Conservation (phyloP, 2,888 invertebrate genomes). For the Lasioglossum oenotherae region DNA sequence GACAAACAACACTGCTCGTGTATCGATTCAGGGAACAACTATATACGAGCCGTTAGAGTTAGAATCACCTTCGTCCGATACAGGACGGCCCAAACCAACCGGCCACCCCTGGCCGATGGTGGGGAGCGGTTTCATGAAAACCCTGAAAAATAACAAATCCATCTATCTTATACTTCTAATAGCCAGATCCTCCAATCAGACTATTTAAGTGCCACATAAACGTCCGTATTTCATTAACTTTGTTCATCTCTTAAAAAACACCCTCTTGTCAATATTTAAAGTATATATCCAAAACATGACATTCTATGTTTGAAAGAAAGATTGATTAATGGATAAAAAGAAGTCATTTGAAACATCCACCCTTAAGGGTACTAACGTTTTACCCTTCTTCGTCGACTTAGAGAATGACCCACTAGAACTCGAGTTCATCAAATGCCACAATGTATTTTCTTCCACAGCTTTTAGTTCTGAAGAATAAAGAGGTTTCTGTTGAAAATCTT, state of each 20-base stretch:
- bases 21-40: constrained; percentile 68
- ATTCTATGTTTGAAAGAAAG: not conserved
- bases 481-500: not conserved
- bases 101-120: not conserved
- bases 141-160: not conserved
- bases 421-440: not conserved
- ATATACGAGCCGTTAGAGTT: constrained; percentile 50
- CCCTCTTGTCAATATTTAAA: not conserved
- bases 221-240: not conserved
- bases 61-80: constrained; percentile 60
- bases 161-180: not conserved
- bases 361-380: not conserved
- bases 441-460: not conserved
- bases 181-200: not conserved
- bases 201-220: not conserved
- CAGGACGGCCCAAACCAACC: not conserved
- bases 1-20: constrained; percentile 68
- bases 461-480: not conserved
- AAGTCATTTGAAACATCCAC: not conserved
- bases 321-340: not conserved
- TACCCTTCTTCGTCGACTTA: not conserved
- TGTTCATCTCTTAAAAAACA: not conserved
- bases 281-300: not conserved
- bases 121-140: not conserved
- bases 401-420: not conserved